Conservation (phyloP, 2,113 vertebrate genomes). For the Oreotrochilus melanogaster region DNA sequence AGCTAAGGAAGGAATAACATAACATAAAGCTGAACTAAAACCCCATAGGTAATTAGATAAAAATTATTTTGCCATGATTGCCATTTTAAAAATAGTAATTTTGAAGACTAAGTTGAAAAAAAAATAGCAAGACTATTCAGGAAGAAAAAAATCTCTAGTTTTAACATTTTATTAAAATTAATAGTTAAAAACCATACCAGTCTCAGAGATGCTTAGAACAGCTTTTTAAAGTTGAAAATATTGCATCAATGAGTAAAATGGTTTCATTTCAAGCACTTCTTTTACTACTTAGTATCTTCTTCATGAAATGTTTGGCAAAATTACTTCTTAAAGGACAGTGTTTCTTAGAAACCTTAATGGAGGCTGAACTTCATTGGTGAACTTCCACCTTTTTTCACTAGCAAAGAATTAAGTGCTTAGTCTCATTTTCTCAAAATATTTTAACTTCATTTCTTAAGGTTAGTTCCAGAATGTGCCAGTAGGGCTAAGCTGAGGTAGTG, state of each 20-base stretch:
- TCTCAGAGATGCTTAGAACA: not conserved
- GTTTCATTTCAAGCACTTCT: conserved; percentile 10
- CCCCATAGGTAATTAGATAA: not conserved
- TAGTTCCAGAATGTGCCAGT: not conserved
- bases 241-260: not conserved
- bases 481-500: not conserved
- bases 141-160: not conserved
- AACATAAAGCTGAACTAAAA: not conserved
- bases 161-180: not conserved
- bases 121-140: not conserved
- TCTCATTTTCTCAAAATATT: not conserved
- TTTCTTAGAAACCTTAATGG: not conserved
- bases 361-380: not conserved
- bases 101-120: not conserved
- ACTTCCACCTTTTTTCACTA: not conserved
- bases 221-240: not conserved
- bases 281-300: not conserved
- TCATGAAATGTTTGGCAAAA: not conserved
- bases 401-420: not conserved
- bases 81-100: not conserved
- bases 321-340: not conserved
- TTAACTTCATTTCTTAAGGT: not conserved
- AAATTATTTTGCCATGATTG: not conserved
- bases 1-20: not conserved
- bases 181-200: not conserved